Conservation (phyloP, 2,888 invertebrate species). For the Idaea straminata region DNA sequence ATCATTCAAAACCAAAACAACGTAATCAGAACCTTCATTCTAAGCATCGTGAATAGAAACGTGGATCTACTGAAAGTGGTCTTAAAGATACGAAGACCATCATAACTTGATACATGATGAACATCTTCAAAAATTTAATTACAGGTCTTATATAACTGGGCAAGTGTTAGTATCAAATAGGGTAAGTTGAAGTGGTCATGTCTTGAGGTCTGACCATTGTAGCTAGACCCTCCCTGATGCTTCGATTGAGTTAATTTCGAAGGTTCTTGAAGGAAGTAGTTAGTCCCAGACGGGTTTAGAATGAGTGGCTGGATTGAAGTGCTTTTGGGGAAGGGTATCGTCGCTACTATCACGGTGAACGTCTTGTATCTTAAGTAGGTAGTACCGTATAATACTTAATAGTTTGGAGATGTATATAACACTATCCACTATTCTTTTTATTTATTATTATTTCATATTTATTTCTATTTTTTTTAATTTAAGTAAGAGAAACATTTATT, state of each 20-base stretch:
- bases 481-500: no score
- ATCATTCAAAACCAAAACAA: conserved; percentile 55
- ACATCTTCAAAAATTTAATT: conserved; percentile 29
- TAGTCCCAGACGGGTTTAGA: conserved; percentile 40
- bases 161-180: conserved; percentile 57
- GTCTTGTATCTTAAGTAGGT: conserved; percentile 37
- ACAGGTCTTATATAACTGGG: conserved; percentile 38
- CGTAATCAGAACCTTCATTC: conserved; percentile 25
- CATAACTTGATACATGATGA: conserved; percentile 33
- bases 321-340: conserved; percentile 54
- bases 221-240: conserved; percentile 41
- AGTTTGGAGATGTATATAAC: no score
- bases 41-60: conserved; percentile 13
- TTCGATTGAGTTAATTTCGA: conserved; percentile 50
- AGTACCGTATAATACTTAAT: no score
- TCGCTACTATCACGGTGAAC: conserved; percentile 54
- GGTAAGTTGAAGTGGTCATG: conserved; percentile 66
- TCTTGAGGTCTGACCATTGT: conserved; percentile 52
- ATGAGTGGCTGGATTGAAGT: conserved; percentile 44
- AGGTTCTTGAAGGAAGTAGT: conserved; percentile 38
- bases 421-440: no score
- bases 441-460: no score
- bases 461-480: no score
- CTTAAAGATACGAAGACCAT: conserved; percentile 23
- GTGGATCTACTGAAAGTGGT: conserved; percentile 31